Percentiles rank a stretch among this genome's conserved stretches.
phyloP scores from a whole-genome alignment of 2,888 invertebrate species.

The Hybos culiciformis region DNA sequence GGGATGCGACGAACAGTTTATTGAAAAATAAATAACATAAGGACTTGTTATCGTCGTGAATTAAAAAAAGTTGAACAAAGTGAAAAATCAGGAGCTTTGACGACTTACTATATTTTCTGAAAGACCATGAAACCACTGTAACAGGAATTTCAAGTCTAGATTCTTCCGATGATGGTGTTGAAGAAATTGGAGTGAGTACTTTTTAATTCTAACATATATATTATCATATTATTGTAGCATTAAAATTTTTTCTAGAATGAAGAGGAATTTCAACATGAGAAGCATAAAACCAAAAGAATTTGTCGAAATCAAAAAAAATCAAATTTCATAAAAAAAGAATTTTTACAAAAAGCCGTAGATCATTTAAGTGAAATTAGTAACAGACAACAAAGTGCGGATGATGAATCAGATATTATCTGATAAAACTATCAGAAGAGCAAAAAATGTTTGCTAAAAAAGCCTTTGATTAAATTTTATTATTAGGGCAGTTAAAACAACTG shows the following conservation, averaged over 20 bases:
- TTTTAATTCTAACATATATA: neutral
- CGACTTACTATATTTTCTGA: neutral
- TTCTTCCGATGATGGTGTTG: neutral
- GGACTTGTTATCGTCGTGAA: slow-evolving; percentile 5
- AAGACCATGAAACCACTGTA: slow-evolving; percentile 1
- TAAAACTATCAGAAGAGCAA: neutral
- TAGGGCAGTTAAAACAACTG: neutral
- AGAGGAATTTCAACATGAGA: neutral
- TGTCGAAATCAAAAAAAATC: no score
- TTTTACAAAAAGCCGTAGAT: neutral
- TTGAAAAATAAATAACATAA: neutral
- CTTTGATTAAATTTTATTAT: neutral
- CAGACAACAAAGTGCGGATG: neutral
- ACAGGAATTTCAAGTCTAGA: neutral
- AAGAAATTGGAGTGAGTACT: neutral
- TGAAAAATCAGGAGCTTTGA: slow-evolving; percentile 1
- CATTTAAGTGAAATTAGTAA: neutral
- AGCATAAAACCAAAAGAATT: neutral
- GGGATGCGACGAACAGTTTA: neutral
- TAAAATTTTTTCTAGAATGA: neutral
- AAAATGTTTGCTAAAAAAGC: neutral
- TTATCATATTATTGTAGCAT: neutral
- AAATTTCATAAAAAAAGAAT: neutral
- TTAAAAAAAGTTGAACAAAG: slow-evolving; percentile 3
- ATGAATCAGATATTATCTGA: neutral